Base-by-base conservation (phyloP, 2,888 invertebrate species). In the Schizotus pectinicornis region DNA sequence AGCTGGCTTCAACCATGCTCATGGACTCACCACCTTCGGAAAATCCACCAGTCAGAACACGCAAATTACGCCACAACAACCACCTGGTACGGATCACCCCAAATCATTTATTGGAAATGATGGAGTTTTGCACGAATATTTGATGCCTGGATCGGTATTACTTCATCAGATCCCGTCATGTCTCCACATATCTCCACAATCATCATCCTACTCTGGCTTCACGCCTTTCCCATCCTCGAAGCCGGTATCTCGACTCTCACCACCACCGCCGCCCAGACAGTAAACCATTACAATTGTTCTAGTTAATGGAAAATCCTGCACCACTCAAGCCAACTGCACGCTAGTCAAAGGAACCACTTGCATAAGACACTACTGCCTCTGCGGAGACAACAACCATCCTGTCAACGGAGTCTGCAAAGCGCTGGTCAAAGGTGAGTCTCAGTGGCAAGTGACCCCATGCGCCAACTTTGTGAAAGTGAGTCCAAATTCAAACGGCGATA, bases 1-100 rank as follows among this genome's bases (percentile, higher is more conserved):
- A 71, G 83, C 80, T 52, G 77, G 79, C 61, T 78, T 79, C 69
- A 79, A 78, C 63, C 78, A 80, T 67, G 80, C 80, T 56, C 78
- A 80, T 63, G 80, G 80, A 56, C 72, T 80, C 45, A 78, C 79
- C 12, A 79, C 80, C 30, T 80, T 79, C 67, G 80, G 80, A 37
- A 80, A 79, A 70, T 70, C 79, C n/a, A 72, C 70, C 46, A 70
- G 54, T 32, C 72, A 69, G 49, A 67, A 67, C 59, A 68, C 63
- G 42, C 70, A 67, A 60, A 59, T 56, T 14, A 56, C 65, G 39
- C 69, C 67, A 12, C 71, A 68, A 57, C 70, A 67, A 57, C 70
- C 67, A 59, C 64, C 65, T 66, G 76, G 77, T 77, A 76, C 71
- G 71, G 63, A 66, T 56, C 54, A 57, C 56, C 47, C 59, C 52